Evolutionary conservation across 2,797 vertebrate species (phyloP).

Genomic region (Petrocephalus schoutedeni): DNA sequence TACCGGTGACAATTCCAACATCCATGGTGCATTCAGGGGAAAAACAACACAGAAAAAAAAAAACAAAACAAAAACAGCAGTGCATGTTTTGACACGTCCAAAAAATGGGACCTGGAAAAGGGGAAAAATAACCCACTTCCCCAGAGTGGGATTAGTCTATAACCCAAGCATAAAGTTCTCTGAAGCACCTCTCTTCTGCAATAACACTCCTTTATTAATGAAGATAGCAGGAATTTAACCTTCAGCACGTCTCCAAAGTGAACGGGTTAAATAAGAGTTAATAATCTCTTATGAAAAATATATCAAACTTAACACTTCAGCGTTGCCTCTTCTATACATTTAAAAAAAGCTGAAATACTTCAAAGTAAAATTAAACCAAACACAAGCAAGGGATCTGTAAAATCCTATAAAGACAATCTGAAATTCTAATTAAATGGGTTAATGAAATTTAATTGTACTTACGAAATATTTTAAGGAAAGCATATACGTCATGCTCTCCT

Average conservation of each 20-base stretch:
- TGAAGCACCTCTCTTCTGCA: background rate
- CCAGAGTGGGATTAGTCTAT: background rate
- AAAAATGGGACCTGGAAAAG: background rate
- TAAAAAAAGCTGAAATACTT: background rate
- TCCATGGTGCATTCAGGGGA: background rate
- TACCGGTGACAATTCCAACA: slow-evolving; percentile 5
- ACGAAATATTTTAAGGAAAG: slow-evolving; percentile 15
- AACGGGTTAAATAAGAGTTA: background rate
- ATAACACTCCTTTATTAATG: background rate
- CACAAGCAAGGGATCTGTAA: background rate
- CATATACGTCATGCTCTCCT: background rate
- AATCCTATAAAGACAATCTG: background rate
- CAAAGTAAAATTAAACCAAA: background rate
- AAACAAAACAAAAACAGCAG: background rate
- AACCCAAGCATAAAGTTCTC: background rate
- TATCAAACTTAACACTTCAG: background rate
- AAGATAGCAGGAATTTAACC: background rate
- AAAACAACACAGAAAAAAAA: too few relatives aligned
- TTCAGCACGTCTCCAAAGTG: background rate
- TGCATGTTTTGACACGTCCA: background rate
- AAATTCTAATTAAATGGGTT: background rate
- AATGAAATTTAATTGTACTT: background rate
- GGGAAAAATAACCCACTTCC: background rate
- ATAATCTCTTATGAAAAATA: background rate
- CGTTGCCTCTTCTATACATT: background rate